Evolutionary conservation across 2,888 invertebrate genomes (phyloP).

Genomic region (Drosophila ezoana): DNA sequence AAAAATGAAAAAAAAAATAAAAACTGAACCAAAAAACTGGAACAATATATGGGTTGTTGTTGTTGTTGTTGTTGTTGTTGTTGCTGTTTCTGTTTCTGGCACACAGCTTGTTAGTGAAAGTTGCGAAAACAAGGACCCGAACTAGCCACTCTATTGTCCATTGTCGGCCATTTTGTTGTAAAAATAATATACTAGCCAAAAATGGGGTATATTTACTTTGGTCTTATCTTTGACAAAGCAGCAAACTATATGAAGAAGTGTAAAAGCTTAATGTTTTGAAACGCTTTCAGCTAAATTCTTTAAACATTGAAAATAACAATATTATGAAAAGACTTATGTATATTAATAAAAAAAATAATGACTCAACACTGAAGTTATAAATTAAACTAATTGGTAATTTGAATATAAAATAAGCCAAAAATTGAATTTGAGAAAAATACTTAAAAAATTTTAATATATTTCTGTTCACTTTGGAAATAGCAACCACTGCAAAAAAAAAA

Average conservation of each 20-base stretch:
- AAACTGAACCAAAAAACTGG: slow-evolving; percentile 31
- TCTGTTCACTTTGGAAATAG: too few relatives aligned
- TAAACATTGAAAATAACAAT: too few relatives aligned
- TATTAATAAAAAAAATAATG: neutral
- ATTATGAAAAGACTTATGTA: neutral
- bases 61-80: slow-evolving; percentile 21
- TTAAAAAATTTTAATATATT: too few relatives aligned
- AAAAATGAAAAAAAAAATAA: slow-evolving; percentile 37
- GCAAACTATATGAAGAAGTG: too few relatives aligned
- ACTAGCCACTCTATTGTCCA: slow-evolving; percentile 43
- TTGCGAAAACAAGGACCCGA: slow-evolving; percentile 47
- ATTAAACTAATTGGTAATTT: neutral
- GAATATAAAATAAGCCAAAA: neutral
- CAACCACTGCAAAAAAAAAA: too few relatives aligned
- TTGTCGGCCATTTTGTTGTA: slow-evolving; percentile 30
- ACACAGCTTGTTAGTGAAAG: slow-evolving; percentile 65
- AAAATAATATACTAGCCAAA: slow-evolving; percentile 9
- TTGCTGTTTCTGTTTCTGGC: slow-evolving; percentile 41
- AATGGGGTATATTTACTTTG: neutral
- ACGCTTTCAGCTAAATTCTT: too few relatives aligned
- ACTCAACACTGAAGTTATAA: too few relatives aligned
- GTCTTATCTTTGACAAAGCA: too few relatives aligned
- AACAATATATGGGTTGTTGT: slow-evolving; percentile 37
- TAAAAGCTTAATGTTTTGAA: too few relatives aligned
- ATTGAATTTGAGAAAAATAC: neutral